Evolutionary conservation across 2,113 vertebrate genomes (phyloP).

Genomic region (Thunnus maccoyii): DNA sequence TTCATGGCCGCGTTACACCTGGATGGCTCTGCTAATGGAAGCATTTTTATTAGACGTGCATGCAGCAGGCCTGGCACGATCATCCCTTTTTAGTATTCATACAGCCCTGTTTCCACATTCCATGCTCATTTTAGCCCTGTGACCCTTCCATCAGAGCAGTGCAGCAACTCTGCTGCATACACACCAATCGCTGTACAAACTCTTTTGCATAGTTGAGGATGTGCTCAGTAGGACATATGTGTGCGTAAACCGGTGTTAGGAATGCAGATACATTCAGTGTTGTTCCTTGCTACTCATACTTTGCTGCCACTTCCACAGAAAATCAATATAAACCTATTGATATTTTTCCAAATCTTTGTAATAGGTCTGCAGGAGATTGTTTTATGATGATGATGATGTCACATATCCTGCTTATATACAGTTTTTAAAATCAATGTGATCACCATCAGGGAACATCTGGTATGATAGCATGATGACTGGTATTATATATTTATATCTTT

Average conservation of each 20-base stretch:
- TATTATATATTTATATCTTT: background rate
- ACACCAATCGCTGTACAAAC: slow-evolving; percentile 28
- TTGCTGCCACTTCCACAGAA: slow-evolving; percentile 32
- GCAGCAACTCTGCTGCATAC: slow-evolving; percentile 24
- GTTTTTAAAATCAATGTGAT: slow-evolving; percentile 55
- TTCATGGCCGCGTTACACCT: slow-evolving; percentile 80
- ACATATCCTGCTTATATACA: slow-evolving; percentile 5
- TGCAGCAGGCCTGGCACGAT: slow-evolving; percentile 58
- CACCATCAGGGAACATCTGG: background rate
- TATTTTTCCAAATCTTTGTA: slow-evolving; percentile 14
- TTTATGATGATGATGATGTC: slow-evolving; percentile 15
- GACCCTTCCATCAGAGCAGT: slow-evolving; percentile 58
- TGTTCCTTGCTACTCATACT: slow-evolving; percentile 4
- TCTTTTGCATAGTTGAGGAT: slow-evolving; percentile 39
- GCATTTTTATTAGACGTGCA: slow-evolving; percentile 77
- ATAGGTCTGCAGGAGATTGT: slow-evolving; percentile 7
- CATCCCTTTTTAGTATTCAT: slow-evolving; percentile 74
- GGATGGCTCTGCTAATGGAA: slow-evolving; percentile 83
- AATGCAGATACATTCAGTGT: slow-evolving; percentile 19
- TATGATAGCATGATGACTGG: background rate
- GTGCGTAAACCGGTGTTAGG: slow-evolving; percentile 13
- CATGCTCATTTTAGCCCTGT: slow-evolving; percentile 58
- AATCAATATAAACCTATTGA: slow-evolving; percentile 42
- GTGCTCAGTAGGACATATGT: slow-evolving; percentile 18
- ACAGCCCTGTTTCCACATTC: slow-evolving; percentile 60